phyloP scores from a whole-genome alignment of 2,888 invertebrate species.

The Nymphalis urticae region DNA sequence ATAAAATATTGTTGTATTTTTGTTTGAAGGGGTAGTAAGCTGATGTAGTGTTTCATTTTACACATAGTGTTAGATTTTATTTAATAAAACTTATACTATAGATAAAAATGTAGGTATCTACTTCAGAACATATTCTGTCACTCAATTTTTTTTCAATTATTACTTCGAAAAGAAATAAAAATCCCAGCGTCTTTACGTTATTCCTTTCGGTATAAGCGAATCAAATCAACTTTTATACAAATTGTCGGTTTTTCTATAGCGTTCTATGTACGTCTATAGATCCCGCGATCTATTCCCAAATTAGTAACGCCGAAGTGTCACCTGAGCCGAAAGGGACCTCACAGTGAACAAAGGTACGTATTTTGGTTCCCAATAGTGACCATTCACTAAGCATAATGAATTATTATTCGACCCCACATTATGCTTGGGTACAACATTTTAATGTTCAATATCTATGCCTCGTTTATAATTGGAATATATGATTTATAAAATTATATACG shows the following conservation, averaged over 20 bases:
- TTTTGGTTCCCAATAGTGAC: conserved; percentile 67
- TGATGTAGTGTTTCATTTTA: too few species aligned
- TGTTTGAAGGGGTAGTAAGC: too few species aligned
- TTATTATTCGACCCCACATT: conserved; percentile 73
- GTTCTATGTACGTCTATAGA: conserved; percentile 43
- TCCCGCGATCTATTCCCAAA: conserved; percentile 48
- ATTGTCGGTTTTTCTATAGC: conserved; percentile 56
- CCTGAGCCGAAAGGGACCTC: conserved; percentile 75
- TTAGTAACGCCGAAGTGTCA: conserved; percentile 76
- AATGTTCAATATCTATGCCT: conserved; percentile 25
- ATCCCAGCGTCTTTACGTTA: conserved; percentile 14
- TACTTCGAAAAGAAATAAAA: conserved; percentile 5
- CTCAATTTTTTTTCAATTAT: background rate
- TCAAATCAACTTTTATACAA: conserved; percentile 58
- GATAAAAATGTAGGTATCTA: background rate
- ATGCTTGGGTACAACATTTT: conserved; percentile 32
- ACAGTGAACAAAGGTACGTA: conserved; percentile 69
- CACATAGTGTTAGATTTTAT: too few species aligned
- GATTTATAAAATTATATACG: conserved; percentile 66
- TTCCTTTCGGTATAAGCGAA: conserved; percentile 48
- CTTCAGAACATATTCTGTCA: background rate
- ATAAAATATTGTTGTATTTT: too few species aligned
- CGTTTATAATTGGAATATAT: conserved; percentile 64
- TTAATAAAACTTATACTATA: background rate
- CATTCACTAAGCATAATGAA: conserved; percentile 72